A percentile compares a stretch with the other conserved stretches of the same genome.
Conservation (phyloP, 53 echinoderm and acorn worm genomes). For the Mesocentrotus franciscanus region DNA sequence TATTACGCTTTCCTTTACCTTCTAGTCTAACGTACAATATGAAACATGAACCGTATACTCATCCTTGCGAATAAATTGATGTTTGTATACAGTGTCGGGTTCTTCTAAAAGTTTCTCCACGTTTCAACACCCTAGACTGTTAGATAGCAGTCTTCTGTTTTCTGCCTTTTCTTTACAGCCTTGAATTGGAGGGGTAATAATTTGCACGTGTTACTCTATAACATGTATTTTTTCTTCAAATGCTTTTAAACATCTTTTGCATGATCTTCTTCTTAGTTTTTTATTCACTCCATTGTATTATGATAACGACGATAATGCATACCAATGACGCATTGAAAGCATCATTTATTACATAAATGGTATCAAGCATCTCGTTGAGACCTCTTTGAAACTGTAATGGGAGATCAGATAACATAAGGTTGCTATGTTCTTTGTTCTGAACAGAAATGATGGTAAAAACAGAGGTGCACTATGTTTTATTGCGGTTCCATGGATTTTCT, state of each 20-base stretch:
- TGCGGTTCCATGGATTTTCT: no score
- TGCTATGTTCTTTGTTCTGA: not conserved
- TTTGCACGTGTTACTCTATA: not conserved
- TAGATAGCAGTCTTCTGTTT: not conserved
- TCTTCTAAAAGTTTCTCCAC: not conserved
- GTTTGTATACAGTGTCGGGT: not conserved
- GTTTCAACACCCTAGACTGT: not conserved
- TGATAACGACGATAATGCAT: not conserved
- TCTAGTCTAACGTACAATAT: not conserved
- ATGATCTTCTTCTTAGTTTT: not conserved
- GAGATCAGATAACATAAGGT: not conserved
- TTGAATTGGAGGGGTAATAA: not conserved
- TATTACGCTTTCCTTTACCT: not conserved
- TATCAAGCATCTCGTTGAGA: not conserved
- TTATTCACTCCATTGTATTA: not conserved
- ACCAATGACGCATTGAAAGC: not conserved
- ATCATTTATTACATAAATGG: constrained; percentile 5
- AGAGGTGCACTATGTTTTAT: not conserved
- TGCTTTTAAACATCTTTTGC: not conserved
- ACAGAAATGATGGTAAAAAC: not conserved
- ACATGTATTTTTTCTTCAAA: not conserved
- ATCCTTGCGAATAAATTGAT: not conserved
- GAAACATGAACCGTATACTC: not conserved
- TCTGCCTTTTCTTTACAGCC: not conserved
- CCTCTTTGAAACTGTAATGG: not conserved